phyloP scores from a whole-genome alignment of 2,888 invertebrate genomes.

The Lordiphosa fenestrarum region DNA sequence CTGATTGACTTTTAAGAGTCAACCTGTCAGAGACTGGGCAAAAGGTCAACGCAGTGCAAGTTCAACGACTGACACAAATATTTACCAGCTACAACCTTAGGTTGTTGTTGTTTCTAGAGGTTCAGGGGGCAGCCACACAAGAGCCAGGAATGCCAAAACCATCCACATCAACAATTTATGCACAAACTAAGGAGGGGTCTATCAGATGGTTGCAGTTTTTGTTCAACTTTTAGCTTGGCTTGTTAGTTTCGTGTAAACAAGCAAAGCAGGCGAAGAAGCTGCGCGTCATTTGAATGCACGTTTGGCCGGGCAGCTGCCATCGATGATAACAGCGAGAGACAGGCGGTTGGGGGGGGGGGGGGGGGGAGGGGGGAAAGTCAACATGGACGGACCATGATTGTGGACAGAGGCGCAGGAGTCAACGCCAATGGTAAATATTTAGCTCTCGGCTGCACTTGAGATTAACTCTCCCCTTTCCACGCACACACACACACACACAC shows the following conservation, averaged over 20 bases:
- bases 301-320: constrained; percentile 30
- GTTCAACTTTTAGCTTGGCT: constrained; percentile 63
- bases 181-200: constrained; percentile 51
- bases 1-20: constrained; percentile 21
- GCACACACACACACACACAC: neutral
- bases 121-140: neutral
- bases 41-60: constrained; percentile 39
- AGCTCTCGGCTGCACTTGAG: constrained; percentile 74
- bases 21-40: neutral
- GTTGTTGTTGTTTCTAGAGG: constrained; percentile 33
- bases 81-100: constrained; percentile 47
- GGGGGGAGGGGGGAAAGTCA: constrained; percentile 9
- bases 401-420: constrained; percentile 32
- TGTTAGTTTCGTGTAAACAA: constrained; percentile 70
- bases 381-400: constrained; percentile 15
- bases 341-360: constrained; percentile 1
- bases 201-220: constrained; percentile 42
- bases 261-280: constrained; percentile 16
- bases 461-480: constrained; percentile 57
- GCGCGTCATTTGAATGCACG: constrained; percentile 57
- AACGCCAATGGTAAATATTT: constrained; percentile 67
- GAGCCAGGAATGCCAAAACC: constrained; percentile 3
- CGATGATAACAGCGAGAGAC: constrained; percentile 51
- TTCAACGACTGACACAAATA: constrained; percentile 73
- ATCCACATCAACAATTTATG: constrained; percentile 65